Conservation (phyloP, 37 sponge, comb jelly and placozoan species). For the Agelas oroides region DNA sequence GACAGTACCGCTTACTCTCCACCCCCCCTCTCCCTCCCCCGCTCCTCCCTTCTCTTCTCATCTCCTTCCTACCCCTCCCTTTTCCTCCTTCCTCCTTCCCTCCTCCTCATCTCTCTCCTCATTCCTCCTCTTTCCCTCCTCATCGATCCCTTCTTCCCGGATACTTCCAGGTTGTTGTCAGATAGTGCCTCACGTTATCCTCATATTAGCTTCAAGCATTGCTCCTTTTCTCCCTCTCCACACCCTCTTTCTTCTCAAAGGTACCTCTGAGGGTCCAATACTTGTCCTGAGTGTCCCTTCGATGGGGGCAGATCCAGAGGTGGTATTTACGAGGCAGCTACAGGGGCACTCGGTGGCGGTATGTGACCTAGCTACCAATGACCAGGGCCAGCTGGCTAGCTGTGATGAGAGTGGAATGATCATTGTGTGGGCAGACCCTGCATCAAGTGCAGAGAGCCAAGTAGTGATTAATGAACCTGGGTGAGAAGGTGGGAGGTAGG, state of each 20-base stretch:
- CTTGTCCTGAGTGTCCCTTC: constrained; percentile 37
- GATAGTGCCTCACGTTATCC: too few species aligned
- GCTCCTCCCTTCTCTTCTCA: too few species aligned
- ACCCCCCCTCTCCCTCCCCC: too few species aligned
- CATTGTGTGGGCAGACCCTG: constrained; percentile 57
- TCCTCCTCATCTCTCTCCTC: too few species aligned
- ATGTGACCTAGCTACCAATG: constrained; percentile 31
- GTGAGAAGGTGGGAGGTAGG: background rate
- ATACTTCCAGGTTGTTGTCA: too few species aligned
- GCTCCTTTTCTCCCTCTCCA: background rate
- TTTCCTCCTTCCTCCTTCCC: too few species aligned
- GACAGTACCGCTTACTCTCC: too few species aligned
- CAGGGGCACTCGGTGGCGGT: constrained; percentile 31
- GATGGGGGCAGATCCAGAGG: background rate
- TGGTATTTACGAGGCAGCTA: constrained; percentile 39
- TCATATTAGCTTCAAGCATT: too few species aligned
- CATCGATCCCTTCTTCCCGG: too few species aligned
- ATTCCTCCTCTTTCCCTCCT: too few species aligned
- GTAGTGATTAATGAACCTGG: constrained; percentile 14
- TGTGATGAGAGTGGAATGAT: constrained; percentile 75
- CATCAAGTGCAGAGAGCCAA: background rate
- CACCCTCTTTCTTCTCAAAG: constrained; percentile 3
- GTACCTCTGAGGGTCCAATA: constrained; percentile 69
- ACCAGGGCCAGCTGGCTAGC: constrained; percentile 48
- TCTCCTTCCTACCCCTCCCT: too few species aligned